Evolutionary conservation across 1,140 invertebrate species (phyloP).

Genomic region (Drosophila albomicans): DNA sequence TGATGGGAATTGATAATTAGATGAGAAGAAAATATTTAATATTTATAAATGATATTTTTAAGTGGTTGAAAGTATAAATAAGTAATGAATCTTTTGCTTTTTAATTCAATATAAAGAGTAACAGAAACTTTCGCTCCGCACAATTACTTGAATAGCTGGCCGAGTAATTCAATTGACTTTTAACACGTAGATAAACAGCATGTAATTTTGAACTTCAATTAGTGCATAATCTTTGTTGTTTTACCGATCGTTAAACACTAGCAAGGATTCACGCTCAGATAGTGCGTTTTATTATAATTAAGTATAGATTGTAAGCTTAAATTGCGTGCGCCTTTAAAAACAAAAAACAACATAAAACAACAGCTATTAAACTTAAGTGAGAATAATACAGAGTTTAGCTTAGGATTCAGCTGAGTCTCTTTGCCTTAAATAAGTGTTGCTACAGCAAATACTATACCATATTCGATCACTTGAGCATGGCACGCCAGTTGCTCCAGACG

Average conservation of each 20-base stretch:
- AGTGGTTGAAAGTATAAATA: too few species aligned
- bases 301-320: neutral
- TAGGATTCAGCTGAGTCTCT: conserved; percentile 11
- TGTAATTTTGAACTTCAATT: neutral
- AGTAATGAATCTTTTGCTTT: too few species aligned
- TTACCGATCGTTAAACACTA: neutral
- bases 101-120: neutral
- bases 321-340: neutral
- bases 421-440: conserved; percentile 10
- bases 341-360: neutral
- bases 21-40: too few species aligned
- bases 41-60: too few species aligned
- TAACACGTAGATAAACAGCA: neutral
- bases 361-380: conserved; percentile 15
- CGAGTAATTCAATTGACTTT: neutral
- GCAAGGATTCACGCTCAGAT: neutral
- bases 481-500: conserved; percentile 71
- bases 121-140: neutral
- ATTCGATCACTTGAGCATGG: conserved; percentile 61
- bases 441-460: conserved; percentile 35
- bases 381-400: conserved; percentile 7
- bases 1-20: too few species aligned
- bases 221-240: neutral
- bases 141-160: neutral
- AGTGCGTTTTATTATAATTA: neutral